These are phyloP conservation scores for Melinopterus prodromus DNA, from an alignment of 2,888 invertebrate species.

Conservation along the genomic window DNA sequence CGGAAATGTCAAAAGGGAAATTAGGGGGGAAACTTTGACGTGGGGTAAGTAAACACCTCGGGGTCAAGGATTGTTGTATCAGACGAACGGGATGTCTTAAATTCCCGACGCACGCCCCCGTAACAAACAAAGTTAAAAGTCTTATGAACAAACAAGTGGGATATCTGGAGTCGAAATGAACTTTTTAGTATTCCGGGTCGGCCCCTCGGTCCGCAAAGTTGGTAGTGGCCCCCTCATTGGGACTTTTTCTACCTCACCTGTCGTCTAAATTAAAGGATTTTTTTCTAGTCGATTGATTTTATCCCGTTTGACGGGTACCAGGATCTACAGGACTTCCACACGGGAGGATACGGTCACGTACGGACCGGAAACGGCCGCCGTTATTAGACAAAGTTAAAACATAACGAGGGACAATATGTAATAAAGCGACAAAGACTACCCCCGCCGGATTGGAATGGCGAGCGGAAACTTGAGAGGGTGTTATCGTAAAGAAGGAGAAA, in stretches of 20 bases:
- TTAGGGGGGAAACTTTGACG: too few species aligned
- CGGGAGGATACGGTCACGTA: background rate
- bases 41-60: background rate
- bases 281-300: background rate
- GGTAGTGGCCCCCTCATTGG: background rate
- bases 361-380: background rate
- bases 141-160: constrained; percentile 25
- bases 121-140: constrained; percentile 22
- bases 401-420: constrained; percentile 28
- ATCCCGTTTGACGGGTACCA: background rate
- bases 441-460: constrained; percentile 21
- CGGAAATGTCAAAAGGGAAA: too few species aligned
- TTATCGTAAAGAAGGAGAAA: constrained; percentile 32
- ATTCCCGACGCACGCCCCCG: constrained; percentile 15
- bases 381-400: constrained; percentile 24
- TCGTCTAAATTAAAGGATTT: background rate
- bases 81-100: constrained; percentile 14
- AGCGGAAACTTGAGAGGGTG: constrained; percentile 14
- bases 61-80: constrained; percentile 16
- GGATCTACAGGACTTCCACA: background rate
- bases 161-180: constrained; percentile 21
- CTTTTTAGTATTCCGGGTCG: constrained; percentile 24
- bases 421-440: constrained; percentile 30
- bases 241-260: background rate
- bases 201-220: constrained; percentile 16